Percentiles rank a stretch among this genome's conserved stretches.
Evolutionary conservation across 2,888 invertebrate genomes (phyloP).

Genomic region (Rotaria sp.): DNA sequence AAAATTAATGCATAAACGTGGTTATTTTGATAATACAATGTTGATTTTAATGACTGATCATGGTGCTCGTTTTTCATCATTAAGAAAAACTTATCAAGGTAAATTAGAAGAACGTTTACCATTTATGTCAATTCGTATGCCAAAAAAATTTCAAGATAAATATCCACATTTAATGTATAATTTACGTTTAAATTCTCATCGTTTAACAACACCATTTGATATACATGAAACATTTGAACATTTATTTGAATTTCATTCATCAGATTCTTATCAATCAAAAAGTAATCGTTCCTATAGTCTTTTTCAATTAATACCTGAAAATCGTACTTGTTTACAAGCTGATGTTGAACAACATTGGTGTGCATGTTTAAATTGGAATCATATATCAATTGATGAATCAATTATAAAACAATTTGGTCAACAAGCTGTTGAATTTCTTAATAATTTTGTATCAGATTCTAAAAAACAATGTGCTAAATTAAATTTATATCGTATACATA

Average conservation of each 20-base stretch:
- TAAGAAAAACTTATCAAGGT: constrained; percentile 78
- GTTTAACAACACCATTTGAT: constrained; percentile 79
- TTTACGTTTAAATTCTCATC: constrained; percentile 35
- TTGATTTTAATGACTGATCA: constrained; percentile 86
- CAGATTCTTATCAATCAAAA: constrained; percentile 8
- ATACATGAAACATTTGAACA: constrained; percentile 72
- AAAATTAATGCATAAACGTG: constrained; percentile 60
- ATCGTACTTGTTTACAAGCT: constrained; percentile 75
- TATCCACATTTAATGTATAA: constrained; percentile 39
- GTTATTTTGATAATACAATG: constrained; percentile 70
- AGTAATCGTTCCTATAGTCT: constrained; percentile 30
- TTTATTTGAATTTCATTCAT: constrained; percentile 58
- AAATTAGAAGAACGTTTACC: constrained; percentile 84
- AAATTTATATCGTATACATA: constrained; percentile 62
- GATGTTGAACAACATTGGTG: constrained; percentile 92
- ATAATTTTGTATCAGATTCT: constrained; percentile 60
- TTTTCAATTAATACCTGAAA: constrained; percentile 58
- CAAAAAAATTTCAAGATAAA: constrained; percentile 57
- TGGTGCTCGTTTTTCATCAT: constrained; percentile 69
- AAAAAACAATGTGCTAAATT: constrained; percentile 55
- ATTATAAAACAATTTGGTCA: constrained; percentile 61
- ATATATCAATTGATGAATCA: constrained; percentile 60
- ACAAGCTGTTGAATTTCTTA: constrained; percentile 64
- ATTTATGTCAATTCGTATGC: constrained; percentile 72
- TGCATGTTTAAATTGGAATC: constrained; percentile 77